Evolutionary conservation across 2,888 invertebrate species (phyloP), one percentile per base, ranked within the genome.

Genomic region (Leptothorax acervorum): DNA sequence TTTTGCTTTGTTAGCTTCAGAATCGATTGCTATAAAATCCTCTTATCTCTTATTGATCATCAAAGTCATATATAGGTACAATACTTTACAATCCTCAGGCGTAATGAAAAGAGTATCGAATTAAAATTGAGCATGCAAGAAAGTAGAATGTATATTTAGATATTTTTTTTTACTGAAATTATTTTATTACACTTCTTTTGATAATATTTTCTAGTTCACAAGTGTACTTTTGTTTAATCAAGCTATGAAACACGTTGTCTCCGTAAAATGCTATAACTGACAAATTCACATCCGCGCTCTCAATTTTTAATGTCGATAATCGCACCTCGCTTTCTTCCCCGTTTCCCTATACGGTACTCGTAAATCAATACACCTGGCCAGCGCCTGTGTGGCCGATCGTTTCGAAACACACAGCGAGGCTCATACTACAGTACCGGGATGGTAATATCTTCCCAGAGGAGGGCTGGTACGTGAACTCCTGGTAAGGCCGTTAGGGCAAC

Each of bases 401-500:
- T 53, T 76, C 28, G 12, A 39, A 39, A 57, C 12, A 23, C 48
- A 55, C 39, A 42, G 55, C 45, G 45, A 60, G 12, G 62, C 45
- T 28, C 35, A 45, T 48, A 57, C 28, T 28, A 4, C 60, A 23
- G 35, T 28, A 68, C 18, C 15, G 2, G 23, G 28, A 53, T 74
- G 39, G 75, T 48, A 76, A 83, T 85, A 70, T 78, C 81, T 82
- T 75, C 53, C 18, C 9, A 1, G 65, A 71, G 57, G 62, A 66
- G 63, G 42, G 23, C 79, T 11, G 75, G 55, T 82, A 60, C 28
- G 39, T 60, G 60, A 82, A 65, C 74, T 85, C 45, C 45, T 53
- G 55, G 65, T 73, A 83, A 62, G 39, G 71, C 48, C 70, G 86
- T 85, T 85, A 86, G 65, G 73, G 23, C 60, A 45, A 74, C 82